Conservation (phyloP, 2,888 invertebrate genomes). For the Aquatica leii region DNA sequence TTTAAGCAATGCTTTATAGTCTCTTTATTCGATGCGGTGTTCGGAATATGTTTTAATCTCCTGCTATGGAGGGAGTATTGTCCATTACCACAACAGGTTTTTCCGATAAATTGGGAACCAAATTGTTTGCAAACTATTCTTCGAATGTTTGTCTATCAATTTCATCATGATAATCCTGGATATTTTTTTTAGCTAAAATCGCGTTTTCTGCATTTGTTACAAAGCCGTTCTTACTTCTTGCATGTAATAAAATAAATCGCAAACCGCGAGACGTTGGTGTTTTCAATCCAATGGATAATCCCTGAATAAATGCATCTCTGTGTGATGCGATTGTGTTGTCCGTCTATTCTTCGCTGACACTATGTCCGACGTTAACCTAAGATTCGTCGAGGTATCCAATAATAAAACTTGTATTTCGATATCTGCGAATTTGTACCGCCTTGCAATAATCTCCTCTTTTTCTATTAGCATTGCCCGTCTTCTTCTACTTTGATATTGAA, state of each 20-base stretch:
- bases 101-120: neutral
- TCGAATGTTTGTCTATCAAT: constrained; percentile 5
- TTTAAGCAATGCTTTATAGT: neutral
- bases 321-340: neutral
- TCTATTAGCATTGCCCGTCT: too few species aligned
- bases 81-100: constrained; percentile 11
- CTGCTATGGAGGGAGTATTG: constrained; percentile 6
- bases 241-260: constrained; percentile 8
- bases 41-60: neutral
- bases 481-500: neutral
- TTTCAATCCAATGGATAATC: constrained; percentile 12
- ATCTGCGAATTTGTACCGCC: neutral
- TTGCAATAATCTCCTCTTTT: too few species aligned
- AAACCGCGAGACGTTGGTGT: neutral
- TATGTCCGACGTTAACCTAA: constrained; percentile 11
- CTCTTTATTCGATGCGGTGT: neutral
- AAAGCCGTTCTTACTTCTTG: constrained; percentile 1
- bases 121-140: neutral
- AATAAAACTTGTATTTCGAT: neutral
- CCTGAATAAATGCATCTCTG: constrained; percentile 8
- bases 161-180: constrained; percentile 1
- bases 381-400: constrained; percentile 9
- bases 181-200: constrained; percentile 9
- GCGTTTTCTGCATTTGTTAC: neutral
- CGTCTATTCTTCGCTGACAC: neutral